These are phyloP conservation scores for Mesopsocus fuscifrons DNA, from an alignment of 2,888 invertebrate genomes.

Conservation along the genomic window DNA sequence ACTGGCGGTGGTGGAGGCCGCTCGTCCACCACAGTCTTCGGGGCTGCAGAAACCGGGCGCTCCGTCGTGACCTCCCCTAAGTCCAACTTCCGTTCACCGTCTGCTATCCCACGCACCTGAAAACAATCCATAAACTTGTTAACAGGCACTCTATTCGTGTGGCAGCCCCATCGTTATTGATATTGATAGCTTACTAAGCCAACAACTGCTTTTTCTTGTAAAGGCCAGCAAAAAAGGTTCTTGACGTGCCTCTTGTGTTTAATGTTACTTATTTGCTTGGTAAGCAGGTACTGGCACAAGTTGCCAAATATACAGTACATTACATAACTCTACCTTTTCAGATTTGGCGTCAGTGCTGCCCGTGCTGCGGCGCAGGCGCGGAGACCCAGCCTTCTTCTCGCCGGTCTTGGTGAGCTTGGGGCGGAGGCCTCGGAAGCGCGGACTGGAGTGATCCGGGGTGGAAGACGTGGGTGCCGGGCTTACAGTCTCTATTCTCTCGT, in stretches of 20 bases:
- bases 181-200: no score
- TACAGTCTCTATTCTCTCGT: background rate
- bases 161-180: no score
- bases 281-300: no score
- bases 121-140: no score
- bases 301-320: no score
- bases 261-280: no score
- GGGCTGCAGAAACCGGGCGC: background rate
- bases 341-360: constrained; percentile 3
- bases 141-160: no score
- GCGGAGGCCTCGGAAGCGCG: constrained; percentile 5
- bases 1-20: background rate
- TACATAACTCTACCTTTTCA: no score
- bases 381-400: constrained; percentile 3
- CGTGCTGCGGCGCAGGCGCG: background rate
- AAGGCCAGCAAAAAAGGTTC: no score
- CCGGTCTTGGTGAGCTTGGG: constrained; percentile 1
- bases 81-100: background rate
- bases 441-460: background rate
- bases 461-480: background rate
- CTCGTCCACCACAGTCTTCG: background rate
- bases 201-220: no score
- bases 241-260: no score
- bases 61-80: background rate
- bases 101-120: background rate